Percentiles rank a stretch among this genome's conserved stretches.
These are phyloP conservation scores for Oryzias dopingdopingensis DNA, from an alignment of 2,797 vertebrate genomes.

Conservation along the genomic window DNA sequence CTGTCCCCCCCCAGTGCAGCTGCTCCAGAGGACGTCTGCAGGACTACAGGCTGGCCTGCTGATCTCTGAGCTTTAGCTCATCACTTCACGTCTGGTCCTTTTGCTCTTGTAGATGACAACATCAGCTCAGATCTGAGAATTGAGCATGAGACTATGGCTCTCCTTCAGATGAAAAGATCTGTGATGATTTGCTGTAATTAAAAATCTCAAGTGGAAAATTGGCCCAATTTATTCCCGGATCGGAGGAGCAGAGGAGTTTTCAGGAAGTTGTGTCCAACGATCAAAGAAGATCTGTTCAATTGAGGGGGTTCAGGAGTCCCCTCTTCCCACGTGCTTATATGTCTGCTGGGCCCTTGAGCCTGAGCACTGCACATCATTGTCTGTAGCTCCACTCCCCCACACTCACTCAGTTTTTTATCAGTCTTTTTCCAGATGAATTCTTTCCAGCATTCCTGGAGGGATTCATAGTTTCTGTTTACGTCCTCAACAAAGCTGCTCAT, in stretches of 20 bases:
- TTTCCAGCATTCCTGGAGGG: not conserved
- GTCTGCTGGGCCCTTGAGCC: constrained; percentile 9
- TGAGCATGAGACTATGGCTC: too few species aligned
- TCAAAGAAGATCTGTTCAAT: constrained; percentile 48
- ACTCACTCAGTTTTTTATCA: not conserved
- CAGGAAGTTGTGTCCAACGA: constrained; percentile 38
- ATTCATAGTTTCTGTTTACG: too few species aligned
- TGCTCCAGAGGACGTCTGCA: too few species aligned
- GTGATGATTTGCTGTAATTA: constrained; percentile 29
- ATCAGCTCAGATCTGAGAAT: not conserved
- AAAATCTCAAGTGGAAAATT: constrained; percentile 36
- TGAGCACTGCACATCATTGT: not conserved
- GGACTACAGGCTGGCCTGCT: too few species aligned
- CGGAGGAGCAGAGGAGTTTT: constrained; percentile 33
- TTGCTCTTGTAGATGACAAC: not conserved
- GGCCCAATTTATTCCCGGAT: constrained; percentile 33
- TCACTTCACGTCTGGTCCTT: not conserved
- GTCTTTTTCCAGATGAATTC: not conserved
- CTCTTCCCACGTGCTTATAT: constrained; percentile 17
- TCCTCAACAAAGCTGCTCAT: too few species aligned
- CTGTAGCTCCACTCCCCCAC: not conserved
- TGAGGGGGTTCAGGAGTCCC: constrained; percentile 14
- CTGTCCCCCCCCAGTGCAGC: not conserved
- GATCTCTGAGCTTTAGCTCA: not conserved
- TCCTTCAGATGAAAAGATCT: constrained; percentile 19